These are phyloP conservation scores for Ceratotherium simum DNA, from an alignment of 2,113 vertebrate species.

Conservation along the genomic window DNA sequence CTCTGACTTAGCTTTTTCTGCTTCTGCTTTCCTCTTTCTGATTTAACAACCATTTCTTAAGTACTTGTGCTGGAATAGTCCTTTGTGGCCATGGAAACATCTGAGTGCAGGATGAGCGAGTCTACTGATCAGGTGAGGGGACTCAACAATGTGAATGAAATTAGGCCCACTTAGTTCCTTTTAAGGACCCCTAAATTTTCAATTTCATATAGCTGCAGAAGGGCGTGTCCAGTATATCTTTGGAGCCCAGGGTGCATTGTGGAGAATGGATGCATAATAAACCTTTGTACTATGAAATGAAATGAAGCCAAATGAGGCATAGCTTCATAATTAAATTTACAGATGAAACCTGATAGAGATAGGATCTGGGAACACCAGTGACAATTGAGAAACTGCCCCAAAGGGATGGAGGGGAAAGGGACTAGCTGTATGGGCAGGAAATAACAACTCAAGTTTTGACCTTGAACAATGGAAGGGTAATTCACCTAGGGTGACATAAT, in stretches of 20 bases:
- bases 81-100: neutral
- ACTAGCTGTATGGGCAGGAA: constrained; percentile 70
- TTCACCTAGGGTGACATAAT: constrained; percentile 77
- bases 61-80: neutral
- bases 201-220: neutral
- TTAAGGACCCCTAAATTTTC: neutral
- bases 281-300: constrained; percentile 12
- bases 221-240: neutral
- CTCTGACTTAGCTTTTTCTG: neutral
- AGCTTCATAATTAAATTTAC: constrained; percentile 68
- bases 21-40: neutral
- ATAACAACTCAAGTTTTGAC: constrained; percentile 73
- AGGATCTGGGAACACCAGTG: constrained; percentile 72
- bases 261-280: constrained; percentile 31
- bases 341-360: constrained; percentile 74
- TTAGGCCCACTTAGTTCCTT: neutral
- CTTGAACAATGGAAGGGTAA: constrained; percentile 72
- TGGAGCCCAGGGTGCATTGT: neutral
- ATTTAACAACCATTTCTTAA: neutral
- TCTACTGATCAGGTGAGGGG: neutral
- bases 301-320: constrained; percentile 47
- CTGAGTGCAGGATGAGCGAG: neutral
- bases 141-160: neutral
- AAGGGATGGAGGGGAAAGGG: constrained; percentile 66
- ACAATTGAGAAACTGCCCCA: constrained; percentile 76